Conservation (phyloP, 2,888 invertebrate species). For the Tetheella fluctuosa region DNA sequence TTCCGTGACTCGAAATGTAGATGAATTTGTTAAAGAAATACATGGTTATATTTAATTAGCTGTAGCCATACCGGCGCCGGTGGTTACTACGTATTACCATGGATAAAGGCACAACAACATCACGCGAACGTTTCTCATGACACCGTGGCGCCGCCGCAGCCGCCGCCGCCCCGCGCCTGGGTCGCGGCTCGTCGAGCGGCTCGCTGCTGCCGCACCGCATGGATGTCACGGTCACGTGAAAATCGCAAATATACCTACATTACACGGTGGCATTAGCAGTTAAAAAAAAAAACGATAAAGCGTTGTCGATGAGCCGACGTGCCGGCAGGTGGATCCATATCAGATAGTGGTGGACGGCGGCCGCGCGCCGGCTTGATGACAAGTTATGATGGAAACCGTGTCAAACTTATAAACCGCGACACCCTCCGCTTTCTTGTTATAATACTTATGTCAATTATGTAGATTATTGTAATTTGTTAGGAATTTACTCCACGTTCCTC, state of each 20-base stretch:
- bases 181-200: too few species aligned
- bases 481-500: background rate
- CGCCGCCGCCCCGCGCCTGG: too few species aligned
- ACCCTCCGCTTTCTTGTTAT: background rate
- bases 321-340: background rate
- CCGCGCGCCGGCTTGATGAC: background rate
- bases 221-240: too few species aligned
- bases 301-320: background rate
- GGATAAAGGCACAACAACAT: background rate
- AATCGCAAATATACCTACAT: too few species aligned
- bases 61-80: background rate
- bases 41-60: background rate
- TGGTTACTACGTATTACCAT: background rate
- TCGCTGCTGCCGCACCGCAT: too few species aligned
- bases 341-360: background rate
- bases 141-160: background rate
- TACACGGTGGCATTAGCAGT: too few species aligned
- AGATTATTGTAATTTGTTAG: conserved; percentile 1
- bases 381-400: background rate
- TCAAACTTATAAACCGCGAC: background rate
- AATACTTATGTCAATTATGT: background rate
- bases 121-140: background rate
- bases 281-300: background rate
- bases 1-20: conserved; percentile 1
- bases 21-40: background rate